A percentile compares a stretch with the other conserved stretches of the same genome.
These are phyloP conservation scores for Bombyx huttoni DNA, from an alignment of 2,888 invertebrate genomes.

Conservation along the genomic window DNA sequence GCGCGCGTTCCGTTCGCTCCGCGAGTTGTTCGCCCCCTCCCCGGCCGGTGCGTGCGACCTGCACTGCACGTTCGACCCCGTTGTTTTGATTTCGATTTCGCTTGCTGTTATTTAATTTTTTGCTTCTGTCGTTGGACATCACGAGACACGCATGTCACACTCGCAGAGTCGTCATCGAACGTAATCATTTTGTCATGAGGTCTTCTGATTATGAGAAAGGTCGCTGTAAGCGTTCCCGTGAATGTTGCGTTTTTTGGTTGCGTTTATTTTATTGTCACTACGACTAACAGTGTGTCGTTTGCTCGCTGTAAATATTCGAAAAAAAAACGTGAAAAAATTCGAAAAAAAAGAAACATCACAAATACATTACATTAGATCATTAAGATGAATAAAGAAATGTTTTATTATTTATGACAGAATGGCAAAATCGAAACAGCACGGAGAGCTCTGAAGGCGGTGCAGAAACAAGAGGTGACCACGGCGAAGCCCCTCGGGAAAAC, in stretches of 20 bases:
- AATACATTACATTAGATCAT: too few species aligned
- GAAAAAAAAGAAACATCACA: not conserved
- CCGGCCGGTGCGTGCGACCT: slow-evolving; percentile 34
- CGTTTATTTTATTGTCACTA: not conserved
- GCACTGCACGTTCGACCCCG: slow-evolving; percentile 12
- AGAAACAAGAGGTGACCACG: slow-evolving; percentile 11
- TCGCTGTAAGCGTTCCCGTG: slow-evolving; percentile 22
- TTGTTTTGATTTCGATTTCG: not conserved
- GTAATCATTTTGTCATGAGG: slow-evolving; percentile 20
- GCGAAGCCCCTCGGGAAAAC: slow-evolving; percentile 17
- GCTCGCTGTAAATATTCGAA: slow-evolving; percentile 3
- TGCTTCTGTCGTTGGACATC: not conserved
- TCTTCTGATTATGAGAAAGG: slow-evolving; percentile 18
- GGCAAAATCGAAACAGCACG: slow-evolving; percentile 30
- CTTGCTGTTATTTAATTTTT: not conserved
- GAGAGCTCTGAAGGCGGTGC: slow-evolving; percentile 15
- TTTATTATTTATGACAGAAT: slow-evolving; percentile 20
- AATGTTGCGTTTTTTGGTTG: slow-evolving; percentile 16
- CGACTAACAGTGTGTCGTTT: slow-evolving; percentile 3
- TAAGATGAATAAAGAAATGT: too few species aligned
- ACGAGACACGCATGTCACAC: not conserved
- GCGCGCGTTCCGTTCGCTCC: slow-evolving; percentile 50
- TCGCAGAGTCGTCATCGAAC: slow-evolving; percentile 9
- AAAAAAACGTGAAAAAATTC: not conserved
- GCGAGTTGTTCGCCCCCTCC: slow-evolving; percentile 31